A percentile compares a stretch with the other conserved stretches of the same genome.
These are phyloP conservation scores for Coturnix japonica DNA, from an alignment of 2,113 vertebrate genomes.

Conservation along the genomic window DNA sequence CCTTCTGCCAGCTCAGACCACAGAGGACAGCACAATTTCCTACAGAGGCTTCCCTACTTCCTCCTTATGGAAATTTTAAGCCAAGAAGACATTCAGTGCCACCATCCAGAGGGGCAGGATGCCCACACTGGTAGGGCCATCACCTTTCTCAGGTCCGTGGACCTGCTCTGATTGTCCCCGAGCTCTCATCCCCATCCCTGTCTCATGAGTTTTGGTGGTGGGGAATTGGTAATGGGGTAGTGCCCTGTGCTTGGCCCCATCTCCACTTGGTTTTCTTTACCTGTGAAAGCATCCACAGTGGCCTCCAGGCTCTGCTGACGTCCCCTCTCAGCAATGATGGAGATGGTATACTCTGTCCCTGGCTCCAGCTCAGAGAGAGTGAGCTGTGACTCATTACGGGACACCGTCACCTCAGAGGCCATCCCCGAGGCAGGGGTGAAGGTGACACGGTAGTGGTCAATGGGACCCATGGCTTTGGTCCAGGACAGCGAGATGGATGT, in stretches of 20 bases:
- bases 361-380: conserved; percentile 91
- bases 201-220: not conserved
- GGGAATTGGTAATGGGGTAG: fast-evolving
- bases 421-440: conserved; percentile 90
- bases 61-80: not conserved
- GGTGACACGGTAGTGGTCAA: conserved; percentile 93
- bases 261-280: conserved; percentile 66
- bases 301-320: conserved; percentile 91
- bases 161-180: not conserved
- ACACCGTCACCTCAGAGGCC: conserved; percentile 87
- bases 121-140: fast-evolving
- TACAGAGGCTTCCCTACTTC: not conserved
- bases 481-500: conserved; percentile 91
- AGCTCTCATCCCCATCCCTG: not conserved
- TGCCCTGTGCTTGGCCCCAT: not conserved
- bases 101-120: not conserved
- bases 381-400: conserved; percentile 81
- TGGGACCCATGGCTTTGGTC: conserved; percentile 89
- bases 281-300: conserved; percentile 95
- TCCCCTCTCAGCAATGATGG: conserved; percentile 90
- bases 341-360: conserved; percentile 93
- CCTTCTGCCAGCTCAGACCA: not conserved
- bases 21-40: not conserved
- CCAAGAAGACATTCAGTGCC: not conserved
- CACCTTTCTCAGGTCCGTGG: not conserved